phyloP scores from a whole-genome alignment of 2,113 vertebrate species.

The Leptobrachium leishanense region DNA sequence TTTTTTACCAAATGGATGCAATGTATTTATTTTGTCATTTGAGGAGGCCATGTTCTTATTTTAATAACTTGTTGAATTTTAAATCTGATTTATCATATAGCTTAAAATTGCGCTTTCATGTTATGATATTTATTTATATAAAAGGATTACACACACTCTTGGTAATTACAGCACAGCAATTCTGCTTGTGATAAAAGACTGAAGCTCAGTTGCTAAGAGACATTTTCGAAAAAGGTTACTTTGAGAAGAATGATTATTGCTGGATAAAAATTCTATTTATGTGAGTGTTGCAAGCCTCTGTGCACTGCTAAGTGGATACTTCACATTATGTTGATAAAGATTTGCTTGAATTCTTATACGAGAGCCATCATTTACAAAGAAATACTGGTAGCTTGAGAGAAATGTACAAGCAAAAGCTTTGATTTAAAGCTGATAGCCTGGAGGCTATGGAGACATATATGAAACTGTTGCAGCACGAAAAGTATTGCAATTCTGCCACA shows the following conservation, averaged over 20 bases:
- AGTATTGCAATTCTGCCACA: no score
- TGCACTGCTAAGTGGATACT: constrained; percentile 6
- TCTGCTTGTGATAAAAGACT: background rate
- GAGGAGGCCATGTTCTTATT: no score
- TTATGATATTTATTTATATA: background rate
- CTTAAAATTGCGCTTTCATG: background rate
- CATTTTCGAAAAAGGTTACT: constrained; percentile 8
- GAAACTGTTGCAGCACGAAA: no score
- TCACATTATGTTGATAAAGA: constrained; percentile 11
- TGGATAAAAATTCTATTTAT: constrained; percentile 7
- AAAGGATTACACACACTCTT: background rate
- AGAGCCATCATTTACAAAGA: constrained; percentile 9
- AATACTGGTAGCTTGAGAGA: background rate
- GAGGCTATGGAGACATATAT: no score
- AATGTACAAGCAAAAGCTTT: background rate
- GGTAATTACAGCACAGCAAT: background rate
- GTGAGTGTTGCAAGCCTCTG: background rate
- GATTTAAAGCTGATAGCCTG: constrained; percentile 1
- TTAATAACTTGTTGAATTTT: no score
- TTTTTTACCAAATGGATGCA: no score
- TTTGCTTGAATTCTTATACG: constrained; percentile 7
- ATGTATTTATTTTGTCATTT: no score
- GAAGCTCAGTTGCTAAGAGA: constrained; percentile 10
- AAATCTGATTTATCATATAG: background rate
- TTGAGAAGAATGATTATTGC: constrained; percentile 1